These are phyloP conservation scores for Catocala sponsa DNA, from an alignment of 2,888 invertebrate species.

Conservation along the genomic window DNA sequence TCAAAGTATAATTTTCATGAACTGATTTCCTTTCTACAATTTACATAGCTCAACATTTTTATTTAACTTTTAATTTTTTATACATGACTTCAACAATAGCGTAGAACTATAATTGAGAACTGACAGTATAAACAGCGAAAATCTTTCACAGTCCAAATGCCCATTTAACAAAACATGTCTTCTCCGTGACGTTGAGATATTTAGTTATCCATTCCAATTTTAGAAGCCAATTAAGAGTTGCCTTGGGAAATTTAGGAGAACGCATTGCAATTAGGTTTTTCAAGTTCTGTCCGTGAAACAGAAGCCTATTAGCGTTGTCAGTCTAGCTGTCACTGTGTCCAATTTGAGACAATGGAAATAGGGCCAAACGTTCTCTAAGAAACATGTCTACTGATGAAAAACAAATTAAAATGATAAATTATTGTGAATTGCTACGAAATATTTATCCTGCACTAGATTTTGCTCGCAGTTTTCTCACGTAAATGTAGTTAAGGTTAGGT, in stretches of 20 bases:
- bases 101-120: no score
- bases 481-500: no score
- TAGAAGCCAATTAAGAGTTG: slow-evolving; percentile 38
- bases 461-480: no score
- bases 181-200: neutral
- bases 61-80: no score
- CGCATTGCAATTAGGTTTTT: slow-evolving; percentile 45
- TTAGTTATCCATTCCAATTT: slow-evolving; percentile 25
- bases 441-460: no score
- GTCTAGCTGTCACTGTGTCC: slow-evolving; percentile 42
- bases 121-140: no score
- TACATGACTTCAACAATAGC: no score
- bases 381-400: neutral
- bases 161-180: no score
- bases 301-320: slow-evolving; percentile 49
- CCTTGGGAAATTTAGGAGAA: slow-evolving; percentile 31
- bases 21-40: no score
- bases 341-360: slow-evolving; percentile 39
- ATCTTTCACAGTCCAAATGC: no score
- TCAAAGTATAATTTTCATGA: no score
- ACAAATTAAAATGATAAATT: neutral
- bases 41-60: no score
- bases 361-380: slow-evolving; percentile 19
- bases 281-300: slow-evolving; percentile 35
- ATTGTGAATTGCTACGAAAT: neutral